Evolutionary conservation across 2,797 vertebrate genomes (phyloP).

Genomic region (Coregonus sp.): DNA sequence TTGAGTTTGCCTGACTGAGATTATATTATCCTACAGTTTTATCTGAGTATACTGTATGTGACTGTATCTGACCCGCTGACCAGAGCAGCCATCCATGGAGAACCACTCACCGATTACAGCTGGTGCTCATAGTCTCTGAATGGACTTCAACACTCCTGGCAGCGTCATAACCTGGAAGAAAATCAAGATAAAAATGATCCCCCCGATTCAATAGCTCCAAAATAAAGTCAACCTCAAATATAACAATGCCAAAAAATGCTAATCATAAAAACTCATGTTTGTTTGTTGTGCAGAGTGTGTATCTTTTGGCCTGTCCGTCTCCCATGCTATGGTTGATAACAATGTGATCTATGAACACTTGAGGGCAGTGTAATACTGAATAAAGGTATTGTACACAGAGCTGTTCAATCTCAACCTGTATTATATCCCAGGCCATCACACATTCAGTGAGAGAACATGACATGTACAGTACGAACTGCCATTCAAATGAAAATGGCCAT

Average conservation of each 20-base stretch:
- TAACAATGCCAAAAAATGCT: neutral
- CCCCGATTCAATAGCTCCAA: neutral
- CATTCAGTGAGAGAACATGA: neutral
- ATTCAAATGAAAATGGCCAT: constrained; percentile 1
- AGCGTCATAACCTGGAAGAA: constrained; percentile 60
- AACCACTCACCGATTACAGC: constrained; percentile 62
- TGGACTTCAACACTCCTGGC: constrained; percentile 26
- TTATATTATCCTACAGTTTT: neutral
- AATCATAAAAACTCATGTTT: neutral
- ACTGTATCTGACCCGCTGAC: neutral
- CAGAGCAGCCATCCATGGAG: neutral
- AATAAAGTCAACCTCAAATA: neutral
- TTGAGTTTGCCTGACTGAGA: neutral
- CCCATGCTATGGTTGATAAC: neutral
- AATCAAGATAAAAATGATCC: too few species aligned
- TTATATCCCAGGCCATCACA: neutral
- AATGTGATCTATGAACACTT: constrained; percentile 45
- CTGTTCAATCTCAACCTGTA: constrained; percentile 11
- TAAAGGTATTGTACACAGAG: constrained; percentile 15
- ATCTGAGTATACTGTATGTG: neutral
- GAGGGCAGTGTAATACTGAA: constrained; percentile 64
- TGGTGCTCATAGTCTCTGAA: constrained; percentile 63
- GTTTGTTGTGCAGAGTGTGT: neutral
- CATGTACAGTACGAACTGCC: neutral
- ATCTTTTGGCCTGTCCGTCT: neutral